These are phyloP conservation scores for Ferrisia virgata DNA, from an alignment of 2,888 invertebrate genomes.

Conservation along the genomic window DNA sequence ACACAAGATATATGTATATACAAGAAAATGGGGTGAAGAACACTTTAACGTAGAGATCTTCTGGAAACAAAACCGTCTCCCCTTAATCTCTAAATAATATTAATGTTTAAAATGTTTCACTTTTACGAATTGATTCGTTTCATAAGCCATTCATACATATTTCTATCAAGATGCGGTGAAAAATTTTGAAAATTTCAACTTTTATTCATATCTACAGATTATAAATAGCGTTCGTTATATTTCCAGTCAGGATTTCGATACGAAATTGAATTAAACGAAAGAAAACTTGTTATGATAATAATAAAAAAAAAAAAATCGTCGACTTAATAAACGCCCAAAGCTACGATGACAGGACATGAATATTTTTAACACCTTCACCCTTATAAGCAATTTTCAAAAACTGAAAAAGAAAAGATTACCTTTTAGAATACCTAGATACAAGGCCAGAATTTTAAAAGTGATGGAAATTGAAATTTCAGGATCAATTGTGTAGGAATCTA, in stretches of 20 bases:
- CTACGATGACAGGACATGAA: conserved; percentile 31
- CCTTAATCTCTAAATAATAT: conserved; percentile 12
- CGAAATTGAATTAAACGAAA: conserved; percentile 36
- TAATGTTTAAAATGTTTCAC: conserved; percentile 10
- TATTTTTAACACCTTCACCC: conserved; percentile 1
- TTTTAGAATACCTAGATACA: not conserved
- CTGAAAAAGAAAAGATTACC: conserved; percentile 11
- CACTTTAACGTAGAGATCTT: not conserved
- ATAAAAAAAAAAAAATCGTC: not conserved
- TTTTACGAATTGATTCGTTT: conserved; percentile 18
- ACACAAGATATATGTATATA: not conserved
- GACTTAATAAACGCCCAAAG: conserved; percentile 37
- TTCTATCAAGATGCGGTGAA: not conserved
- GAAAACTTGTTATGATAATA: conserved; percentile 15
- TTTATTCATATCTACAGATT: not conserved
- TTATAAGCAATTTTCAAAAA: conserved; percentile 18
- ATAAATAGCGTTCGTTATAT: conserved; percentile 1
- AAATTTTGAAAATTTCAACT: not conserved
- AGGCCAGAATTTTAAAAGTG: not conserved
- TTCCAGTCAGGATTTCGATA: conserved; percentile 35
- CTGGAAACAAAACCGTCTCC: not conserved
- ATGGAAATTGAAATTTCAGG: not conserved
- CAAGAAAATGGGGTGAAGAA: not conserved
- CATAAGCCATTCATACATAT: not conserved
- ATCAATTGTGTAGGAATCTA: not conserved